Percentiles rank a stretch among this genome's conserved stretches.
Evolutionary conservation across 2,797 vertebrate species (phyloP).

Genomic region (Allobates femoralis): DNA sequence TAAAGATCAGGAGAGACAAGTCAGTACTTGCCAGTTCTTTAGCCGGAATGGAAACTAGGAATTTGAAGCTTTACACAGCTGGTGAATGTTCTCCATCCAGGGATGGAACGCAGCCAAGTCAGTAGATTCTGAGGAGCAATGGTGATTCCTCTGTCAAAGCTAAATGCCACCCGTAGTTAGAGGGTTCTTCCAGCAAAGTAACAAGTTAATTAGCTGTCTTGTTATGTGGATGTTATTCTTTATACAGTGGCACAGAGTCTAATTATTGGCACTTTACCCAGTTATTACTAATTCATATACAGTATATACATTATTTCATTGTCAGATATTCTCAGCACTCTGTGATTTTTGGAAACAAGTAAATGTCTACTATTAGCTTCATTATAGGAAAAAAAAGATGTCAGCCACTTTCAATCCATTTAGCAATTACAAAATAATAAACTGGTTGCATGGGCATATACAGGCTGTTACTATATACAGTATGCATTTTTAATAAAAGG

Average conservation of each 20-base stretch:
- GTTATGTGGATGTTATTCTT: background rate
- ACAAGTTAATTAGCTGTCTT: slow-evolving; percentile 37
- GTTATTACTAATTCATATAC: background rate
- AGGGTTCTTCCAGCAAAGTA: slow-evolving; percentile 6
- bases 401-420: background rate
- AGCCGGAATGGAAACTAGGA: slow-evolving; percentile 63
- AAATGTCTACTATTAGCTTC: background rate
- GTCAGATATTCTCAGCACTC: background rate
- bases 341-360: background rate
- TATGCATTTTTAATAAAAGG: too few species aligned
- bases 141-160: slow-evolving; percentile 52
- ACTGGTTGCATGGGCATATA: background rate
- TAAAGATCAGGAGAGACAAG: slow-evolving; percentile 58
- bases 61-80: slow-evolving; percentile 63
- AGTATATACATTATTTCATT: background rate
- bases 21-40: slow-evolving; percentile 62
- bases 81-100: slow-evolving; percentile 61
- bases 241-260: background rate
- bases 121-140: slow-evolving; percentile 46
- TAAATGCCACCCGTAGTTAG: slow-evolving; percentile 53
- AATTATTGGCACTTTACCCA: background rate
- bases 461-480: background rate
- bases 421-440: too few species aligned
- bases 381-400: background rate
- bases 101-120: slow-evolving; percentile 55